Percentiles rank a stretch among this genome's conserved stretches.
Evolutionary conservation across 1,140 invertebrate species (phyloP).

Genomic region (Cydia amplana): DNA sequence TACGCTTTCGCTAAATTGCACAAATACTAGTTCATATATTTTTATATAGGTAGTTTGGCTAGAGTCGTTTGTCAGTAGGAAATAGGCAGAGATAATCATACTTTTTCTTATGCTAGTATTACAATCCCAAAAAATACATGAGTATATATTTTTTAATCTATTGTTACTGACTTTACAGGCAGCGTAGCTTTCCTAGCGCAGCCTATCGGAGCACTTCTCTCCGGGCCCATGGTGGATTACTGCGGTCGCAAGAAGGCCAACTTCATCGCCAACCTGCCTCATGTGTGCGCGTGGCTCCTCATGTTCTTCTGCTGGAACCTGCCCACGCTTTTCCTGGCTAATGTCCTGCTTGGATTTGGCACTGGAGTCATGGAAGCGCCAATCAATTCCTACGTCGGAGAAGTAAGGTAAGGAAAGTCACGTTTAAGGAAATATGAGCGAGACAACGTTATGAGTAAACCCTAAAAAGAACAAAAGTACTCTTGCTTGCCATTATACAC

Average conservation of each 20-base stretch:
- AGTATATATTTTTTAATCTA: no score
- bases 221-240: conserved; percentile 83
- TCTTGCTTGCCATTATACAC: no score
- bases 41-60: no score
- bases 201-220: conserved; percentile 84
- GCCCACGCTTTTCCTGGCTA: conserved; percentile 66
- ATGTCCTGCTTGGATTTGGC: conserved; percentile 72
- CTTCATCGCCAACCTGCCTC: conserved; percentile 84
- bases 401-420: conserved; percentile 70
- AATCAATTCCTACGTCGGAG: conserved; percentile 79
- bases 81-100: no score
- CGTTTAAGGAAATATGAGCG: not conserved
- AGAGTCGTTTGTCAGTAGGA: no score
- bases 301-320: conserved; percentile 80
- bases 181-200: conserved; percentile 85
- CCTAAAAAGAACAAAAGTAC: no score
- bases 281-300: conserved; percentile 83
- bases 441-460: no score
- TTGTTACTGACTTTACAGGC: conserved; percentile 74
- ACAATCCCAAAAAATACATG: no score
- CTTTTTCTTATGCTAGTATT: no score
- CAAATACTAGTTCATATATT: no score
- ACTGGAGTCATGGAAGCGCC: conserved; percentile 80
- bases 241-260: conserved; percentile 84
- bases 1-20: no score